Percentiles rank a stretch among this genome's conserved stretches.
These are phyloP conservation scores for Lepidonotus clava DNA, from an alignment of 2,888 invertebrate genomes.

Conservation along the genomic window DNA sequence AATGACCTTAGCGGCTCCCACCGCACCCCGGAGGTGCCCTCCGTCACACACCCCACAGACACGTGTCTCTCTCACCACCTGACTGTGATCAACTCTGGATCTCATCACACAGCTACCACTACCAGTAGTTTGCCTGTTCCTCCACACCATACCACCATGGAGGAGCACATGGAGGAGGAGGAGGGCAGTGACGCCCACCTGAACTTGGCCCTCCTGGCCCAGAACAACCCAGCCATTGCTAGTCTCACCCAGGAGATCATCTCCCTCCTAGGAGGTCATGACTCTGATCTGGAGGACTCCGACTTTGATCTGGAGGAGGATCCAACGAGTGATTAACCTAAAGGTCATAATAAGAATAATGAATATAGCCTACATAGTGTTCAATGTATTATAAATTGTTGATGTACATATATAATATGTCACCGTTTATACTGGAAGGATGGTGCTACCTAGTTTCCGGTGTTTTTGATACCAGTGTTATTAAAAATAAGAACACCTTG, in stretches of 20 bases:
- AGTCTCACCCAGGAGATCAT: constrained; percentile 65
- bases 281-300: constrained; percentile 41
- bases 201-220: constrained; percentile 50
- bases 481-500: no score
- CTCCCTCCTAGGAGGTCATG: constrained; percentile 59
- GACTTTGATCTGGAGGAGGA: constrained; percentile 36
- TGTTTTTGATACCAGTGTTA: no score
- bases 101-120: not conserved
- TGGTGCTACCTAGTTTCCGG: no score
- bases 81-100: constrained; percentile 32
- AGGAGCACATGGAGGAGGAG: no score
- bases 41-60: not conserved
- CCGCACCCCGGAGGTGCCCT: not conserved
- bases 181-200: not conserved
- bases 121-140: not conserved
- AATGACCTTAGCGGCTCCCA: not conserved
- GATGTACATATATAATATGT: not conserved
- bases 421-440: no score
- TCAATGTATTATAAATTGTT: not conserved
- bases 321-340: not conserved
- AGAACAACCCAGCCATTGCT: constrained; percentile 60
- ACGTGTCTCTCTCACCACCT: not conserved
- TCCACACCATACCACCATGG: no score
- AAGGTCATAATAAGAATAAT: not conserved
- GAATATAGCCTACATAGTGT: not conserved